A percentile compares a stretch with the other conserved stretches of the same genome.
These are phyloP conservation scores for Odontamblyopus rebecca DNA, from an alignment of 2,797 vertebrate genomes.

Conservation along the genomic window DNA sequence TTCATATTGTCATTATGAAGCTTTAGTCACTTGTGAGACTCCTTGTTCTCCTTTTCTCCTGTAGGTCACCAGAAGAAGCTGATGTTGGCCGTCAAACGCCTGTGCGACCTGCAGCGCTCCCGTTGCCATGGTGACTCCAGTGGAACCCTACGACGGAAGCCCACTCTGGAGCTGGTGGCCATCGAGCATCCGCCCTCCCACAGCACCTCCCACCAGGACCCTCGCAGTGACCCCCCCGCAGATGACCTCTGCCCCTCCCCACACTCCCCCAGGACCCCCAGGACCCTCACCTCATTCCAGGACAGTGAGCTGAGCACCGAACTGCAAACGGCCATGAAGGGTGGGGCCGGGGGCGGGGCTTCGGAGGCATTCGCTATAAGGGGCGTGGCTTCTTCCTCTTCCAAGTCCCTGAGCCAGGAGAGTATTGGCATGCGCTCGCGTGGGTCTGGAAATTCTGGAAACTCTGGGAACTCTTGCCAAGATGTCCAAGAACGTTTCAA, in stretches of 20 bases:
- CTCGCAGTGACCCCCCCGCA: not conserved
- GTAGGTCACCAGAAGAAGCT: slow-evolving; percentile 97
- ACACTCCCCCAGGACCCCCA: slow-evolving; percentile 78
- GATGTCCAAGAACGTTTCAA: slow-evolving; percentile 81
- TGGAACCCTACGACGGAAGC: slow-evolving; percentile 57
- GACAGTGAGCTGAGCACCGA: slow-evolving; percentile 90
- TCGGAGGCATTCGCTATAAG: slow-evolving; percentile 74
- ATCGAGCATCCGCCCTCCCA: slow-evolving; percentile 62
- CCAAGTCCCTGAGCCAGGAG: slow-evolving; percentile 82
- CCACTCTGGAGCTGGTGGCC: slow-evolving; percentile 71
- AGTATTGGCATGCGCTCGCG: slow-evolving; percentile 87
- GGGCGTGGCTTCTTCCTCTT: slow-evolving; percentile 41
- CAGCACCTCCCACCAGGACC: slow-evolving; percentile 12
- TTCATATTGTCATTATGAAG: not conserved
- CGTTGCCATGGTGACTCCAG: slow-evolving; percentile 55
- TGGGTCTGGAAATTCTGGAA: slow-evolving; percentile 83
- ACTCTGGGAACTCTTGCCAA: slow-evolving; percentile 70
- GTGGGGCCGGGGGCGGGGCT: slow-evolving; percentile 59
- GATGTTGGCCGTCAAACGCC: slow-evolving; percentile 91
- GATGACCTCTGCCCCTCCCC: slow-evolving; percentile 65
- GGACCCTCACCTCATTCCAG: slow-evolving; percentile 88
- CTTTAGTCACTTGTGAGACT: too few relatives aligned
- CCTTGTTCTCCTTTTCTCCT: slow-evolving; percentile 5
- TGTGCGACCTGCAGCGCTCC: slow-evolving; percentile 84
- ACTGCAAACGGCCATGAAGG: slow-evolving; percentile 90